Evolutionary conservation across 2,113 vertebrate species (phyloP), one percentile per base, ranked within the genome.

Genomic region (Triplophysa dalaica): DNA sequence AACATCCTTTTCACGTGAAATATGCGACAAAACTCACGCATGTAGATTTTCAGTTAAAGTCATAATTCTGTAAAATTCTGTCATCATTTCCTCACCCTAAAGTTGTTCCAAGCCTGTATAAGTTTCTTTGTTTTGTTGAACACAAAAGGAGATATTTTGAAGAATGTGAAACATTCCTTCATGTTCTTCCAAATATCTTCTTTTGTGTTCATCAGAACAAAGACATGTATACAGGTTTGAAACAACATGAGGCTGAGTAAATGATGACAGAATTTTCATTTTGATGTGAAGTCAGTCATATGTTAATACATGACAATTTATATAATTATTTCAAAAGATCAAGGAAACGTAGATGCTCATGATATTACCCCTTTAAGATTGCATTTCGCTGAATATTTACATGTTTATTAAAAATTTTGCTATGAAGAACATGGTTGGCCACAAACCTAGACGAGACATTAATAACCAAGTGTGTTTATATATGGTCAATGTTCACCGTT

Each of bases 401-500:
- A 8, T 56, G 52, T 56, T 74, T 2, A 43, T 61, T 61, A 74
- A 61, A 74, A 43, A 73, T 58, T 1, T 7, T 19, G 52, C 3
- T 19, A 56, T 2, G 17, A 21, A 58, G n/a, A 8, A 21, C 54
- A 58, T 17, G 16, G 48, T 54, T 24, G 33, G n/a, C 14, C 33
- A 75, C 41, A 62, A 50, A 76, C 45, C 60, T 65, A 52, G 11
- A 61, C 45, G 38, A 65, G 24, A 65, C 12, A 65, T 77, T 38
- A 77, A 65, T 65, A 38, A 26, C 64, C 43, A 65, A 41, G 50
- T 12, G 16, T 65, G 62, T 66, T 77, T 77, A 65, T 65, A 77
- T 29, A 77, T 77, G 60, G 62, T 22, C 61, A 77, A 8, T 77
- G 62, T 72, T 72, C 50, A 70, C 24, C 12, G 14, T 79, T 79